These are phyloP conservation scores for Mergus octosetaceus DNA, from an alignment of 2,797 vertebrate species.

Conservation along the genomic window DNA sequence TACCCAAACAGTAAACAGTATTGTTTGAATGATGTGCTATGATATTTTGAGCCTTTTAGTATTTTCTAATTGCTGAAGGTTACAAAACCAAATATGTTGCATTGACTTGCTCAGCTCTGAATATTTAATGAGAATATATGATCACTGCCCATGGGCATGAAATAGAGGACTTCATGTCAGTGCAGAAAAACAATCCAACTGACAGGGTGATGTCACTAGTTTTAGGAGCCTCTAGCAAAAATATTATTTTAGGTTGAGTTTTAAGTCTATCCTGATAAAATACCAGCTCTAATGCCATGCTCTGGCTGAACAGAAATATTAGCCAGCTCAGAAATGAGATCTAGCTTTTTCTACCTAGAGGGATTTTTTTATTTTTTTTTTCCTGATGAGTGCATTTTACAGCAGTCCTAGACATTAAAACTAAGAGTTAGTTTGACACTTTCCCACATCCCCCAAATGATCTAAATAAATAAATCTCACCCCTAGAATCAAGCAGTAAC, in stretches of 20 bases:
- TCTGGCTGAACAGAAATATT: neutral
- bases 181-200: neutral
- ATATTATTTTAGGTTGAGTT: neutral
- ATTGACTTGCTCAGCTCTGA: neutral
- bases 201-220: neutral
- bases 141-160: neutral
- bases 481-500: neutral
- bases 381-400: neutral
- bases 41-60: neutral
- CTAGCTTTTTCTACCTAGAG: neutral
- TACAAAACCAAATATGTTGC: neutral
- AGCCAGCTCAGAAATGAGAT: neutral
- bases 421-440: neutral
- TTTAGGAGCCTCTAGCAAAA: conserved; percentile 1
- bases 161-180: neutral
- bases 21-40: neutral
- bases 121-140: neutral
- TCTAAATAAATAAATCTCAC: neutral
- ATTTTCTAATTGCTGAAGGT: neutral
- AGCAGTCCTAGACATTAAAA: neutral
- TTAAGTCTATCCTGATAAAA: neutral
- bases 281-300: neutral
- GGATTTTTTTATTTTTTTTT: neutral
- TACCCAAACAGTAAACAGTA: neutral
- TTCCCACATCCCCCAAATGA: neutral